Base-by-base conservation (phyloP, 2,113 vertebrate species). In the Phaetusa simplex region DNA sequence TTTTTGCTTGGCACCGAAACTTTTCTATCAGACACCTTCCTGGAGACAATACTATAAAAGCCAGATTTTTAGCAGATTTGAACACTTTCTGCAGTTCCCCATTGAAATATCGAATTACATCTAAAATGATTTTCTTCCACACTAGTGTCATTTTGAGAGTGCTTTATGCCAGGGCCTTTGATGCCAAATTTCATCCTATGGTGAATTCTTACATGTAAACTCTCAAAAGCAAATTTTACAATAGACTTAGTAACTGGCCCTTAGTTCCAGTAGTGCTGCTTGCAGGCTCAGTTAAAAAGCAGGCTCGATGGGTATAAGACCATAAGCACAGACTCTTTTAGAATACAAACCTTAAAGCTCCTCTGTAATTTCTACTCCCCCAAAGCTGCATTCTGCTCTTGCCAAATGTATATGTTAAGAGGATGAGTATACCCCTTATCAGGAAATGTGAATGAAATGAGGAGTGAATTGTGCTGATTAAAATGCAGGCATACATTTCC, bases 141-240 rank as follows among this genome's bases (percentile, higher is more conserved):
- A 18, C 62, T 49, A 11, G 29, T 94, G 43, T 43, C 76, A 90
- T 90, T 93, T 62, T 20, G 64, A 50, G 72, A 62, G 13, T 66
- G 65, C 36, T 96, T 94, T 97, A 61, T 94, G 72, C 22, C 53
- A 83, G 24, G 14, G 55, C 56, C 53, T 91, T 96, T 84, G 40
- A 82, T 87, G 86, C 67, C 55, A 95, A 67, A 70, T 96, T 94
- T 93, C 59, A 92, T 91, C 66, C 67, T 73, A 40, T 14, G 7
- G 58, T 93, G 92, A 77, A 88, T 95, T 89, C 94, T 93, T 86
- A 92, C 72, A 84, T 78, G 86, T 52, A 61, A 92, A 94, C 61
- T 94, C 82, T 96, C 74, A 72, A 90, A 95, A 94, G 93, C 71
- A 73, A 55, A 59, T 90, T 89, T 87, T 77, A 94, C 94, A 97